Conservation (phyloP, 2,797 vertebrate genomes). For the Alectoris magna region DNA sequence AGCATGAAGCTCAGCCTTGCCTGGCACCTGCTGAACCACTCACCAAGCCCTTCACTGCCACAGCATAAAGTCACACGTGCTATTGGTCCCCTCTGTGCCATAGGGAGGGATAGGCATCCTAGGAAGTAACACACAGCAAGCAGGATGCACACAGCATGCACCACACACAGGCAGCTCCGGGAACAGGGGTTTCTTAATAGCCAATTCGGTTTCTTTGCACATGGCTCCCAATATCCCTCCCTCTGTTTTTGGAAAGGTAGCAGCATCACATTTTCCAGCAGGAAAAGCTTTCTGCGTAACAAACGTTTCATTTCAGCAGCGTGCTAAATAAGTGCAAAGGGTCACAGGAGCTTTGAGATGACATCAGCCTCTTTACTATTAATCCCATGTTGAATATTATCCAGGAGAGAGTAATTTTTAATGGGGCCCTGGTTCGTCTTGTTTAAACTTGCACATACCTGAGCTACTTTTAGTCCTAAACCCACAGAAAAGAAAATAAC, state of each 20-base stretch:
- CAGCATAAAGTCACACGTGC: accelerated
- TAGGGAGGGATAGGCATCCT: accelerated
- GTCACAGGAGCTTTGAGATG: conserved; percentile 53
- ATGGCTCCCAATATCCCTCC: neutral
- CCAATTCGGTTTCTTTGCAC: neutral
- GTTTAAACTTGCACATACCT: conserved; percentile 77
- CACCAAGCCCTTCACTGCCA: too few relatives aligned
- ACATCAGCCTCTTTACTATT: conserved; percentile 68
- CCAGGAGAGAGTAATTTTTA: conserved; percentile 74
- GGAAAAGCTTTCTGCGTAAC: neutral
- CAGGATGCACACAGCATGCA: accelerated
- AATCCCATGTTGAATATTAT: conserved; percentile 74
- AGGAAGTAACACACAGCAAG: accelerated
- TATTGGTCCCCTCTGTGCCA: accelerated
- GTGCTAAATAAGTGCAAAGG: conserved; percentile 48
- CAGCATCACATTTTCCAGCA: conserved; percentile 50
- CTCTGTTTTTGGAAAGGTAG: neutral
- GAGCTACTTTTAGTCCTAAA: conserved; percentile 68
- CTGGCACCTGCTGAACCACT: neutral
- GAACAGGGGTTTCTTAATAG: neutral
- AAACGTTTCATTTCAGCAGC: neutral
- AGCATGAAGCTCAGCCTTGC: neutral
- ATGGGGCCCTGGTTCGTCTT: conserved; percentile 57
- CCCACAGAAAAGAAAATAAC: conserved; percentile 71
- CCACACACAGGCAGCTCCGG: accelerated